phyloP scores from a whole-genome alignment of 2,888 invertebrate genomes.

The Thecophora atra region DNA sequence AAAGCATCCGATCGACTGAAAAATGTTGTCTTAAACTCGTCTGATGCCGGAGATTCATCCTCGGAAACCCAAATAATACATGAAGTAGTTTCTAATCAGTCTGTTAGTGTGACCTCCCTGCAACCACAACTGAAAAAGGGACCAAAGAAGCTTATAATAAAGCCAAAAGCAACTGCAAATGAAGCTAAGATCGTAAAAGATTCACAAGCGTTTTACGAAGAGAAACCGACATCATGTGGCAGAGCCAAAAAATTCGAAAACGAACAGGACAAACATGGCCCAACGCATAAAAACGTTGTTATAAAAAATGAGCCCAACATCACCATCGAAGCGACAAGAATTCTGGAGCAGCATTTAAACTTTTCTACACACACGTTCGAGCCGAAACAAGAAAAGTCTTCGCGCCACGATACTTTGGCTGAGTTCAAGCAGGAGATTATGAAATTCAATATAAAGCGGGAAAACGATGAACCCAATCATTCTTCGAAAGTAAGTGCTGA shows the following conservation, averaged over 20 bases:
- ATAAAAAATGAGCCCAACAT: constrained; percentile 53
- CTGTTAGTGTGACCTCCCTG: constrained; percentile 8
- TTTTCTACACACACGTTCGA: constrained; percentile 36
- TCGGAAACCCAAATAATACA: constrained; percentile 49
- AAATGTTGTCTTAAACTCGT: constrained; percentile 39
- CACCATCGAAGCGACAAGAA: constrained; percentile 44
- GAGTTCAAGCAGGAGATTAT: neutral
- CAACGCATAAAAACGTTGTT: constrained; percentile 46
- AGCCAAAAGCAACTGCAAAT: constrained; percentile 56
- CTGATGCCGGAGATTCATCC: constrained; percentile 53
- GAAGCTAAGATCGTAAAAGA: constrained; percentile 44
- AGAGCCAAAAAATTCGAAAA: constrained; percentile 39
- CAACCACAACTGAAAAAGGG: constrained; percentile 36
- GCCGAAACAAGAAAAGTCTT: constrained; percentile 43
- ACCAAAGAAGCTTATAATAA: constrained; percentile 58
- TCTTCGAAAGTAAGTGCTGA: constrained; percentile 14
- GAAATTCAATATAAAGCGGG: constrained; percentile 22
- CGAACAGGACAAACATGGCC: constrained; percentile 34
- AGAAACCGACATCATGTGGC: constrained; percentile 45
- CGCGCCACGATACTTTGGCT: constrained; percentile 16
- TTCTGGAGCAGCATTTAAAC: constrained; percentile 58
- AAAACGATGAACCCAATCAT: constrained; percentile 22
- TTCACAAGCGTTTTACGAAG: constrained; percentile 39
- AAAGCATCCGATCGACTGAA: constrained; percentile 1
- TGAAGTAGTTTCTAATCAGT: constrained; percentile 44